Evolutionary conservation across 1,140 invertebrate species (phyloP).

Genomic region (Heliconius hermathena): DNA sequence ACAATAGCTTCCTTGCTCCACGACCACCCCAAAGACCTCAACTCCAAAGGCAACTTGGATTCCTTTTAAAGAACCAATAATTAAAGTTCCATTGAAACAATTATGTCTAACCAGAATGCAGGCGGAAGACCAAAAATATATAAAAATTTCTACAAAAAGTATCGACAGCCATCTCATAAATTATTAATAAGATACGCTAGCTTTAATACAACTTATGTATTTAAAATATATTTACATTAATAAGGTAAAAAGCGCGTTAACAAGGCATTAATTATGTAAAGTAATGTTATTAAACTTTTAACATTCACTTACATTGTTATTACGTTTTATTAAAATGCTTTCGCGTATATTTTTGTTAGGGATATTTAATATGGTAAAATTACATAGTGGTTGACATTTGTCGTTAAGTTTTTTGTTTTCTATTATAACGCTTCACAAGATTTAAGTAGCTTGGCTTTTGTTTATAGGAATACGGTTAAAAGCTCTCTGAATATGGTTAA

Average conservation of each 20-base stretch:
- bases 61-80: background rate
- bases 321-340: background rate
- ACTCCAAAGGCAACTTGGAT: background rate
- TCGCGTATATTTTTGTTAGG: constrained; percentile 7
- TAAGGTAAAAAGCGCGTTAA: constrained; percentile 24
- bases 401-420: too few species aligned
- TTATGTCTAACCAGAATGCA: constrained; percentile 16
- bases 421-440: too few species aligned
- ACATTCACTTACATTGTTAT: background rate
- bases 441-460: too few species aligned
- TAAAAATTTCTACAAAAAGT: constrained; percentile 15
- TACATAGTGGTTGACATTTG: background rate
- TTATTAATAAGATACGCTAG: constrained; percentile 19
- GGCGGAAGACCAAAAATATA: constrained; percentile 14
- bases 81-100: constrained; percentile 15
- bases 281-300: constrained; percentile 4
- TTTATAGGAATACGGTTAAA: too few species aligned
- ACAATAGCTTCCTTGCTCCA: background rate
- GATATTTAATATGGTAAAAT: constrained; percentile 5
- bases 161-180: constrained; percentile 22
- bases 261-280: constrained; percentile 24
- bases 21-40: background rate
- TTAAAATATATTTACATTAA: constrained; percentile 17
- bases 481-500: too few species aligned
- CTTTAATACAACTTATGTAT: constrained; percentile 12